Conservation (phyloP, 2,888 invertebrate species). For the Polylopha cassiicola region DNA sequence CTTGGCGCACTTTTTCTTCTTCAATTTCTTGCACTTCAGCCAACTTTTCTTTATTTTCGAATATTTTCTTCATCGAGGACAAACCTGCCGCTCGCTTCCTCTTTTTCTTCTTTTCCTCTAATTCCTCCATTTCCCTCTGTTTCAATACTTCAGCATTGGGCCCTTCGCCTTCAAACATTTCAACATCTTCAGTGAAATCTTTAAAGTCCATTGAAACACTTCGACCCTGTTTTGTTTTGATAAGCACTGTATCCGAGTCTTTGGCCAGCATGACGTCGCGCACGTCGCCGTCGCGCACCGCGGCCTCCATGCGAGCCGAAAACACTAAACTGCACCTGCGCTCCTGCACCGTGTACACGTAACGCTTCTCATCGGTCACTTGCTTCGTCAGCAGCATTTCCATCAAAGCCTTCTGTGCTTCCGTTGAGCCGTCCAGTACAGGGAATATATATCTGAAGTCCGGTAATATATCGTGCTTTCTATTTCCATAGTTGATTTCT, state of each 20-base stretch:
- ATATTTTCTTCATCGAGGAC: slow-evolving; percentile 82
- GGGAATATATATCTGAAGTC: slow-evolving; percentile 87
- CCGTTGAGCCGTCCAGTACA: slow-evolving; percentile 81
- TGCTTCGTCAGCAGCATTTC: slow-evolving; percentile 79
- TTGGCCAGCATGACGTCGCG: slow-evolving; percentile 86
- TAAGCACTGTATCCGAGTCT: slow-evolving; percentile 84
- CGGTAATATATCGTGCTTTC: slow-evolving; percentile 81
- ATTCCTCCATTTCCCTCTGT: slow-evolving; percentile 76
- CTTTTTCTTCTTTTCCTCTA: slow-evolving; percentile 73
- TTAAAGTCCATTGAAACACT: slow-evolving; percentile 85
- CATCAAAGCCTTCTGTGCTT: slow-evolving; percentile 79
- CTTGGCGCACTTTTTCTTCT: slow-evolving; percentile 69
- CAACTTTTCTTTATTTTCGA: slow-evolving; percentile 85
- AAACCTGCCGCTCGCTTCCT: slow-evolving; percentile 80
- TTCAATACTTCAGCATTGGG: slow-evolving; percentile 80
- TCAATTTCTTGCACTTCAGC: slow-evolving; percentile 80
- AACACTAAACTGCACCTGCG: slow-evolving; percentile 85
- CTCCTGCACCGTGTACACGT: slow-evolving; percentile 86
- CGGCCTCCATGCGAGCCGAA: slow-evolving; percentile 84
- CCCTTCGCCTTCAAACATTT: slow-evolving; percentile 84
- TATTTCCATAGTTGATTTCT: slow-evolving; percentile 79
- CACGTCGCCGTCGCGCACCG: slow-evolving; percentile 86
- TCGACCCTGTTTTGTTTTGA: slow-evolving; percentile 84
- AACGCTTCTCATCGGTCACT: slow-evolving; percentile 77
- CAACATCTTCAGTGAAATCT: slow-evolving; percentile 75